Conservation (phyloP, 2,888 invertebrate species). For the Ferdinandea cuprea region DNA sequence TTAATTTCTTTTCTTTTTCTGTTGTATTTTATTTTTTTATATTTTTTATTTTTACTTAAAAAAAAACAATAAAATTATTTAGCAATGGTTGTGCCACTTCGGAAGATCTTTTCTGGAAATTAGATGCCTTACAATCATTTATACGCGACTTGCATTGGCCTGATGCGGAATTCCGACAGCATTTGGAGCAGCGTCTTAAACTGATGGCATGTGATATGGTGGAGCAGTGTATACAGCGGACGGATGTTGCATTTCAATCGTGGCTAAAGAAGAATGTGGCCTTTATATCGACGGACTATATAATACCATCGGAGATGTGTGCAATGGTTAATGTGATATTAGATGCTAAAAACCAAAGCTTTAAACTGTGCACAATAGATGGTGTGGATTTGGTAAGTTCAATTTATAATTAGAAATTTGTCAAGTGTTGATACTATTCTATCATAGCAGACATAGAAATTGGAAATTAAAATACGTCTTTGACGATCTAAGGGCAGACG, state of each 20-base stretch:
- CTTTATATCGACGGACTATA: slow-evolving; percentile 98
- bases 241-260: slow-evolving; percentile 94
- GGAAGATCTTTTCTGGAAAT: slow-evolving; percentile 99
- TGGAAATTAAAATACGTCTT: no score
- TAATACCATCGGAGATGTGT: slow-evolving; percentile 98
- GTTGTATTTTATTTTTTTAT: not conserved
- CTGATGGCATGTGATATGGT: slow-evolving; percentile 99
- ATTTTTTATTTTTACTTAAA: slow-evolving; percentile 1
- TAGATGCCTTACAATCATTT: slow-evolving; percentile 98
- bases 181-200: slow-evolving; percentile 97
- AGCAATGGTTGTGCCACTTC: slow-evolving; percentile 99
- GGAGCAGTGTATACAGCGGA: slow-evolving; percentile 97
- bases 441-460: no score
- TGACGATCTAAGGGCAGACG: no score
- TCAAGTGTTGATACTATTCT: no score
- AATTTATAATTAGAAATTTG: not conserved
- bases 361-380: slow-evolving; percentile 97
- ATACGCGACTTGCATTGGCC: slow-evolving; percentile 99
- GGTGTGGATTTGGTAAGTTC: slow-evolving; percentile 95
- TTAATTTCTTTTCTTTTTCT: not conserved
- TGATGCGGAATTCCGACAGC: slow-evolving; percentile 97
- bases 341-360: slow-evolving; percentile 97
- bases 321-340: slow-evolving; percentile 99
- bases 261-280: slow-evolving; percentile 96
- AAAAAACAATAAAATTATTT: slow-evolving; percentile 77